Evolutionary conservation across 2,113 vertebrate genomes (phyloP).

Genomic region (Ursus arctos): DNA sequence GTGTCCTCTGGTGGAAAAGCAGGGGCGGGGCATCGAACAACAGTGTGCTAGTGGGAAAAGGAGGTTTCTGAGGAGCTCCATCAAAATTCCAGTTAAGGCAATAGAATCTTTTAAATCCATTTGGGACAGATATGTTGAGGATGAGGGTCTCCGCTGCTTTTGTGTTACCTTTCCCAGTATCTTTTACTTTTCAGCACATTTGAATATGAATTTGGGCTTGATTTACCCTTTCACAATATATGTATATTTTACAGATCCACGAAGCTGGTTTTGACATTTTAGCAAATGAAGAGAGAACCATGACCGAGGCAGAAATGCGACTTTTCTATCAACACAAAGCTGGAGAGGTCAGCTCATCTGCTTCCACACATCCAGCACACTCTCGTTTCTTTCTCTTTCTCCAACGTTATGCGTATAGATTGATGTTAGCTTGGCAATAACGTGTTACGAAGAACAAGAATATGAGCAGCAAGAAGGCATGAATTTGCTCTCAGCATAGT

Average conservation of each 20-base stretch:
- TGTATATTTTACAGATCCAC: conserved; percentile 88
- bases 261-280: conserved; percentile 94
- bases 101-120: background rate
- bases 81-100: background rate
- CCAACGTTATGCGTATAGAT: background rate
- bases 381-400: background rate
- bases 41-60: background rate
- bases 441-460: background rate
- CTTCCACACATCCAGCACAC: fast-evolving
- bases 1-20: background rate
- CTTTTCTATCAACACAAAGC: conserved; percentile 91
- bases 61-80: background rate
- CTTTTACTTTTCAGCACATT: background rate
- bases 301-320: conserved; percentile 89
- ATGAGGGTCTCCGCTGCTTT: background rate
- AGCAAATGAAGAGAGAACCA: conserved; percentile 88
- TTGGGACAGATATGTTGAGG: background rate
- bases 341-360: conserved; percentile 86
- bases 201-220: conserved; percentile 25
- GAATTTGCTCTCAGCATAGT: background rate
- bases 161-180: background rate
- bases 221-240: background rate
- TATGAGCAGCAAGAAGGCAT: background rate
- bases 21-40: fast-evolving
- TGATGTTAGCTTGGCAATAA: background rate